These are phyloP conservation scores for Pollachius pollachius DNA, from an alignment of 2,113 vertebrate species.

Conservation along the genomic window DNA sequence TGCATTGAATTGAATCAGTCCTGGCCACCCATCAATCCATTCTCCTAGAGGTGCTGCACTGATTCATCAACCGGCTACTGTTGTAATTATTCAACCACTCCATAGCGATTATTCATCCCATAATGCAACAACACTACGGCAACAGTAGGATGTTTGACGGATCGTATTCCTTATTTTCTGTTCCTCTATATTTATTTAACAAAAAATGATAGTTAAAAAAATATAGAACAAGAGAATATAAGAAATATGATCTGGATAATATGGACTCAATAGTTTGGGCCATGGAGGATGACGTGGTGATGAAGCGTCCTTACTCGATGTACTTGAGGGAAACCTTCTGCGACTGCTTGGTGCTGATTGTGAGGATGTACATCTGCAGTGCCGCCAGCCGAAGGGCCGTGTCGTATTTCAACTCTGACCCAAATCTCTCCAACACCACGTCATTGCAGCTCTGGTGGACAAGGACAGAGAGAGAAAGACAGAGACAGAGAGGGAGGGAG, in stretches of 20 bases:
- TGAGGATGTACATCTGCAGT: constrained; percentile 97
- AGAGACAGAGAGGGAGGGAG: constrained; percentile 7
- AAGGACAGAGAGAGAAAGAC: constrained; percentile 11
- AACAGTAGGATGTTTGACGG: too few species aligned
- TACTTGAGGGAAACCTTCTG: constrained; percentile 98
- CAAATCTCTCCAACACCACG: constrained; percentile 93
- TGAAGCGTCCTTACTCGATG: constrained; percentile 84
- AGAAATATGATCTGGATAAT: too few species aligned
- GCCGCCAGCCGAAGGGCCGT: constrained; percentile 91
- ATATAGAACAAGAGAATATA: too few species aligned
- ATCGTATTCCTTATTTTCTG: too few species aligned
- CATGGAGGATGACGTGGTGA: background rate
- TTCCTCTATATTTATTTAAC: too few species aligned
- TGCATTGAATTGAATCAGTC: background rate
- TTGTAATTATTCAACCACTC: constrained; percentile 25
- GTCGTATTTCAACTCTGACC: constrained; percentile 96
- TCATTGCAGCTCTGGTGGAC: constrained; percentile 90
- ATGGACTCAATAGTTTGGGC: too few species aligned
- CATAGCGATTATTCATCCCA: too few species aligned
- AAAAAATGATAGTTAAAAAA: too few species aligned
- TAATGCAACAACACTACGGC: too few species aligned
- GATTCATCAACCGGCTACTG: constrained; percentile 19
- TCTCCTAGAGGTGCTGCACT: constrained; percentile 8
- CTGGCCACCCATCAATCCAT: constrained; percentile 17
- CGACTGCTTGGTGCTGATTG: constrained; percentile 92